phyloP scores from a whole-genome alignment of 1,140 invertebrate species.

The Calliopsis andreniformis region DNA sequence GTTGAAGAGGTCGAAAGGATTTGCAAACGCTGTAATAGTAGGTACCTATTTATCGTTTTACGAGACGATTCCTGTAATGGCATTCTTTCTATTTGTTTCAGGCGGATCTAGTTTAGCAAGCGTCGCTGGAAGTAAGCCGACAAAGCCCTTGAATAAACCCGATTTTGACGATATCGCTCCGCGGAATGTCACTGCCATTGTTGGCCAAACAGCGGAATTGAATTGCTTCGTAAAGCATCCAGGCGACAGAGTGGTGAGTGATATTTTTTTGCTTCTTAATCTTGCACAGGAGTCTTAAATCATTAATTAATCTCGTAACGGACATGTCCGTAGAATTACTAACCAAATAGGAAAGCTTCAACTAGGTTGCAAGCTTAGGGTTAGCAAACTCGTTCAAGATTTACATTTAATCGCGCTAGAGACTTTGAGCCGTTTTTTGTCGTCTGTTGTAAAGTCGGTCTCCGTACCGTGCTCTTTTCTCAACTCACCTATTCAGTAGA shows the following conservation, averaged over 20 bases:
- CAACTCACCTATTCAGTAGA: not conserved
- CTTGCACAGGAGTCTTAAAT: not conserved
- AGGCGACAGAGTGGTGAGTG: conserved; percentile 92
- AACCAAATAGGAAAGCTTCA: no score
- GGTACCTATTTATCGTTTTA: no score
- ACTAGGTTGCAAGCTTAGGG: no score
- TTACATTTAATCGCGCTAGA: not conserved
- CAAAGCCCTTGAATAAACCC: conserved; percentile 84
- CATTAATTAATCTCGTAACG: not conserved
- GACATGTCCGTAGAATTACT: no score
- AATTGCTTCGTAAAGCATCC: conserved; percentile 93
- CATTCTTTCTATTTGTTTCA: conserved; percentile 53
- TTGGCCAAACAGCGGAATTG: conserved; percentile 91
- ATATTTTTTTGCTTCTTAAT: conserved; percentile 18
- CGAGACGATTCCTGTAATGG: conserved; percentile 3
- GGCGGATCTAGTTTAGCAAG: conserved; percentile 77
- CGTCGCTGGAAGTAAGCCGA: conserved; percentile 70
- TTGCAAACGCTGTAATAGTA: no score
- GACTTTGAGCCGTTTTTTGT: not conserved
- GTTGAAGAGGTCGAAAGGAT: no score
- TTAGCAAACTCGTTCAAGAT: not conserved
- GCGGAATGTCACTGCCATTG: conserved; percentile 90
- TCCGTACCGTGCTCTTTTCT: not conserved
- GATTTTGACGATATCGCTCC: conserved; percentile 92
- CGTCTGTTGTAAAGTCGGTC: not conserved